These are phyloP conservation scores for Gryon sp. DNA, from an alignment of 1,140 invertebrate species.

Conservation along the genomic window DNA sequence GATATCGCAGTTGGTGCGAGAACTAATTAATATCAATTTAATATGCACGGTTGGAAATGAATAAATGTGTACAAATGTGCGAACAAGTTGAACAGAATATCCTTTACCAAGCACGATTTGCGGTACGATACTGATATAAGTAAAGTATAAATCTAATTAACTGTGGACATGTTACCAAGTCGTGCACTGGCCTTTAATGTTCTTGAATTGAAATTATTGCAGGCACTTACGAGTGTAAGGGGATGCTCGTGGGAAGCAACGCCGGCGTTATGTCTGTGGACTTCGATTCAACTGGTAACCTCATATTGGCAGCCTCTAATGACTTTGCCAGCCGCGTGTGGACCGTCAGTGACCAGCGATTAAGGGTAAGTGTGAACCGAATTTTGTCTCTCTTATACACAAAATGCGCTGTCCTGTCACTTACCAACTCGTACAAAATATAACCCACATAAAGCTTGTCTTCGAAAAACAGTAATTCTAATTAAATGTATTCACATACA, in stretches of 20 bases:
- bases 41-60: conserved; percentile 49
- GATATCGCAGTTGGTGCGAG: conserved; percentile 3
- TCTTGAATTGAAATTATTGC: conserved; percentile 69
- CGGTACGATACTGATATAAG: conserved; percentile 55
- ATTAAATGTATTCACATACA: no score
- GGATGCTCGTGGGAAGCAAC: conserved; percentile 92
- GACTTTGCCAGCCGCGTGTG: conserved; percentile 97
- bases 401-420: conserved; percentile 13
- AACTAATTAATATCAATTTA: conserved; percentile 57
- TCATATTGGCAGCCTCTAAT: conserved; percentile 94
- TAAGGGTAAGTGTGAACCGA: conserved; percentile 86
- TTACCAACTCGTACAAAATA: conserved; percentile 3
- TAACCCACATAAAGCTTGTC: conserved; percentile 5
- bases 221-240: conserved; percentile 86
- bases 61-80: conserved; percentile 46
- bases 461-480: no score
- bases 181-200: conserved; percentile 59
- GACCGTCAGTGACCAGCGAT: conserved; percentile 92
- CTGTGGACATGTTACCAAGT: conserved; percentile 56
- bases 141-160: conserved; percentile 72
- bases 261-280: conserved; percentile 96
- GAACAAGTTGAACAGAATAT: conserved; percentile 25
- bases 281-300: conserved; percentile 92
- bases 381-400: conserved; percentile 21
- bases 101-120: conserved; percentile 30